These are phyloP conservation scores for Typhlichthys subterraneus DNA, from an alignment of 2,797 vertebrate genomes.

Conservation along the genomic window DNA sequence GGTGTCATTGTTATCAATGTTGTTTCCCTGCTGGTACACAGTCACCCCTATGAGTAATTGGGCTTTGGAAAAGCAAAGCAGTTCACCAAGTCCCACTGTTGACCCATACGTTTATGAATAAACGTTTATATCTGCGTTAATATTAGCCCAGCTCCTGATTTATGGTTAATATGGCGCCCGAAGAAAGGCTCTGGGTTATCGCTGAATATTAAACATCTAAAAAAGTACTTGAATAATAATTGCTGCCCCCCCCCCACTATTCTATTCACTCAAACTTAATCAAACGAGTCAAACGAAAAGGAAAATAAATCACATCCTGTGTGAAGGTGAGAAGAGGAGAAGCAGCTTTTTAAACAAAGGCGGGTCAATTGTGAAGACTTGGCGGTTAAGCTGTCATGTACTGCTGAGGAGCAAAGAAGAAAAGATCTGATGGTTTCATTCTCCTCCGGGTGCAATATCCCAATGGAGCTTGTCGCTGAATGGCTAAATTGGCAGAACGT, in stretches of 20 bases:
- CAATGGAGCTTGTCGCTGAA: constrained; percentile 11
- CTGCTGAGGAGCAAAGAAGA: not conserved
- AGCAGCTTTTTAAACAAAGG: not conserved
- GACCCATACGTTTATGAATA: constrained; percentile 15
- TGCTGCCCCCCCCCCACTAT: constrained; percentile 30
- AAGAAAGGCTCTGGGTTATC: constrained; percentile 25
- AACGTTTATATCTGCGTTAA: constrained; percentile 5
- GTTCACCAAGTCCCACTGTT: not conserved
- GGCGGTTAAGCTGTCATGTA: not conserved
- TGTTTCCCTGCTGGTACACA: too few relatives aligned
- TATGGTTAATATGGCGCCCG: constrained; percentile 27
- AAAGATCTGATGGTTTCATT: not conserved
- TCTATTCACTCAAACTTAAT: constrained; percentile 39
- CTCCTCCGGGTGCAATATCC: not conserved
- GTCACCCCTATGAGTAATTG: too few relatives aligned
- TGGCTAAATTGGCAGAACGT: constrained; percentile 11
- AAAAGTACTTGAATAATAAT: constrained; percentile 60
- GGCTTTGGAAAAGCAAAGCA: too few relatives aligned
- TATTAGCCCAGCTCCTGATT: constrained; percentile 20
- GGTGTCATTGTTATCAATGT: too few relatives aligned
- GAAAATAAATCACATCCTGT: constrained; percentile 45
- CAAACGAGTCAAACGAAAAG: constrained; percentile 32
- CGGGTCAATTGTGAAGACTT: not conserved
- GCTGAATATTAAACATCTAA: constrained; percentile 45
- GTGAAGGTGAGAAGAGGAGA: constrained; percentile 16